Percentiles rank a stretch among this genome's conserved stretches.
These are phyloP conservation scores for Oncorhynchus gorbuscha DNA, from an alignment of 2,113 vertebrate species.

Conservation along the genomic window DNA sequence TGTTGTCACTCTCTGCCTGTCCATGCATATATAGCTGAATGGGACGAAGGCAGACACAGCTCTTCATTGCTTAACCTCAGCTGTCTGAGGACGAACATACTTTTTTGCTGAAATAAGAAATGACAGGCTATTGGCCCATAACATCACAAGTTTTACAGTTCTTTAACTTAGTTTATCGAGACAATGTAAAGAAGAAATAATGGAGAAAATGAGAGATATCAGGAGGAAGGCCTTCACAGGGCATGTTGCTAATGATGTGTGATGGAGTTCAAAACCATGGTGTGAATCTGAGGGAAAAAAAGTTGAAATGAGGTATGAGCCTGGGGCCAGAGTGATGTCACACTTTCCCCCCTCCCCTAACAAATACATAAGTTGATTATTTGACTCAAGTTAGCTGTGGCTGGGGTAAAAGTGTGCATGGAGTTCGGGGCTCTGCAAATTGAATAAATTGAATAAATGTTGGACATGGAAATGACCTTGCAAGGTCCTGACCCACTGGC, in stretches of 20 bases:
- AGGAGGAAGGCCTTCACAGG: background rate
- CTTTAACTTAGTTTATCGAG: background rate
- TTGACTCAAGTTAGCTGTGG: no score
- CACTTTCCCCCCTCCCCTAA: no score
- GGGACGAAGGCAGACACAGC: background rate
- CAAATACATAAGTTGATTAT: no score
- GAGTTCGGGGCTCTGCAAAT: constrained; percentile 42
- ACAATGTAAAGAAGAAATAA: background rate
- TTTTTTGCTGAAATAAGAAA: constrained; percentile 1
- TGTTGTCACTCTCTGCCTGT: no score
- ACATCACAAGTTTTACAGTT: background rate
- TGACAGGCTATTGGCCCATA: constrained; percentile 11
- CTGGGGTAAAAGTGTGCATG: no score
- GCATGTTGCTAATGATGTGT: background rate
- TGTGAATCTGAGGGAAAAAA: background rate
- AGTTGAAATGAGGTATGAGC: no score
- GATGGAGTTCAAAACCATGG: background rate
- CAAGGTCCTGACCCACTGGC: constrained; percentile 9
- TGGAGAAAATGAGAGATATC: background rate
- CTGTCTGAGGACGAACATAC: constrained; percentile 1
- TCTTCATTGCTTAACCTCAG: background rate
- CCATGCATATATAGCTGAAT: background rate
- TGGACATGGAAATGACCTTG: constrained; percentile 50
- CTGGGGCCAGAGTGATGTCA: no score
- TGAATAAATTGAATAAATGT: constrained; percentile 54